Conservation (phyloP, 2,797 vertebrate species). For the Echeneis naucrates region DNA sequence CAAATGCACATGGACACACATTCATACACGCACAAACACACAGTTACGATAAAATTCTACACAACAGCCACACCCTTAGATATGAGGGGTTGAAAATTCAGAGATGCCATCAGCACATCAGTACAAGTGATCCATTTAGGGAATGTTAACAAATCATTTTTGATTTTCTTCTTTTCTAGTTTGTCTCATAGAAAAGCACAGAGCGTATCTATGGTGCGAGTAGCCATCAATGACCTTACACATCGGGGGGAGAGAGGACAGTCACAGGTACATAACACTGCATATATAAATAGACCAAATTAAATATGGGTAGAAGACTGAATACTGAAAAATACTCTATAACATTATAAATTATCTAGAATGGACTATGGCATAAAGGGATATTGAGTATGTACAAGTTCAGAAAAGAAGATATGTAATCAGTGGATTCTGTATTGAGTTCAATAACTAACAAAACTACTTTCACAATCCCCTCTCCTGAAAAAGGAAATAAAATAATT, state of each 20-base stretch:
- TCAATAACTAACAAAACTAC: constrained; percentile 65
- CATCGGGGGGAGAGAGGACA: constrained; percentile 54
- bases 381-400: constrained; percentile 82
- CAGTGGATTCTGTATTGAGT: constrained; percentile 67
- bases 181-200: constrained; percentile 66
- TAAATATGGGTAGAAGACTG: constrained; percentile 94
- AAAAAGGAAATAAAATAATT: constrained; percentile 78
- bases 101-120: constrained; percentile 63
- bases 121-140: constrained; percentile 74
- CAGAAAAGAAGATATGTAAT: constrained; percentile 71
- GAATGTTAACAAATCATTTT: constrained; percentile 81
- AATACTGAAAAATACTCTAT: constrained; percentile 93
- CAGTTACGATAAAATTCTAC: constrained; percentile 55
- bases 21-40: constrained; percentile 47
- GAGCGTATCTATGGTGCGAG: constrained; percentile 56
- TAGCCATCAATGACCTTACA: constrained; percentile 75
- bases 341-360: constrained; percentile 86
- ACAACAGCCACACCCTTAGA: constrained; percentile 55
- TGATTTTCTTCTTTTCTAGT: constrained; percentile 42
- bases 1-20: constrained; percentile 47
- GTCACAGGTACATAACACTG: constrained; percentile 90
- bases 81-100: constrained; percentile 50
- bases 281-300: constrained; percentile 94
- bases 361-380: constrained; percentile 75
- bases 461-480: constrained; percentile 65